Evolutionary conservation across 2,888 invertebrate genomes (phyloP).

Genomic region (Clostera curtula): DNA sequence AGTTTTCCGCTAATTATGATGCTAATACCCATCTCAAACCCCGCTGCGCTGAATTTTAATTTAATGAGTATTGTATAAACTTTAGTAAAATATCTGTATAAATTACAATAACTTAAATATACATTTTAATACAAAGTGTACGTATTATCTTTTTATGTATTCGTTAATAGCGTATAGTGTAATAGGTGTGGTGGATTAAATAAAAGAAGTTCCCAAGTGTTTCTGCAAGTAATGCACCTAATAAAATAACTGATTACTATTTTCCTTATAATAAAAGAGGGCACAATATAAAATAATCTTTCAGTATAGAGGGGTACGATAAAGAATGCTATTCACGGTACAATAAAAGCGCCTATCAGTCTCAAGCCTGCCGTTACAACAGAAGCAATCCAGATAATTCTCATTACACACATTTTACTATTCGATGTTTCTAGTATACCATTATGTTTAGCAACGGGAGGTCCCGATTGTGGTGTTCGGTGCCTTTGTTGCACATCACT

Average conservation of each 20-base stretch:
- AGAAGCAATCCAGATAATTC: slow-evolving; percentile 72
- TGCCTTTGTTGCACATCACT: slow-evolving; percentile 69
- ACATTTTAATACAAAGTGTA: slow-evolving; percentile 20
- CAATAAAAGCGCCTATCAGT: slow-evolving; percentile 54
- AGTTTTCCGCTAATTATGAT: slow-evolving; percentile 61
- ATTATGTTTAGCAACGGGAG: slow-evolving; percentile 65
- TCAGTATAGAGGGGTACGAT: slow-evolving; percentile 55
- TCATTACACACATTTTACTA: slow-evolving; percentile 72
- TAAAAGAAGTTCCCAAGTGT: slow-evolving; percentile 34
- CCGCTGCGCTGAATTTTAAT: slow-evolving; percentile 42
- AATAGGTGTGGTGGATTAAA: slow-evolving; percentile 26
- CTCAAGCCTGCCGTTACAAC: slow-evolving; percentile 60
- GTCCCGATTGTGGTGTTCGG: slow-evolving; percentile 58
- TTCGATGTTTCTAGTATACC: slow-evolving; percentile 61
- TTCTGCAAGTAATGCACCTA: slow-evolving; percentile 66
- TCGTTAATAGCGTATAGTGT: slow-evolving; percentile 23
- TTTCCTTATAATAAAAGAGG: slow-evolving; percentile 55
- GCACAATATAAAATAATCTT: slow-evolving; percentile 63
- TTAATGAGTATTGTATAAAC: slow-evolving; percentile 31
- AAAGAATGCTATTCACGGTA: slow-evolving; percentile 61
- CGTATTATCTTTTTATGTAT: slow-evolving; percentile 15
- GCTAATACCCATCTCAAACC: slow-evolving; percentile 40
- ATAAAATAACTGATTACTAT: slow-evolving; percentile 68
- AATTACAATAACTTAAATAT: slow-evolving; percentile 25
- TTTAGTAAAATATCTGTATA: slow-evolving; percentile 26